Conservation (phyloP, 64 coral and sea anemone genomes). For the Cladopsammia gracilis region DNA sequence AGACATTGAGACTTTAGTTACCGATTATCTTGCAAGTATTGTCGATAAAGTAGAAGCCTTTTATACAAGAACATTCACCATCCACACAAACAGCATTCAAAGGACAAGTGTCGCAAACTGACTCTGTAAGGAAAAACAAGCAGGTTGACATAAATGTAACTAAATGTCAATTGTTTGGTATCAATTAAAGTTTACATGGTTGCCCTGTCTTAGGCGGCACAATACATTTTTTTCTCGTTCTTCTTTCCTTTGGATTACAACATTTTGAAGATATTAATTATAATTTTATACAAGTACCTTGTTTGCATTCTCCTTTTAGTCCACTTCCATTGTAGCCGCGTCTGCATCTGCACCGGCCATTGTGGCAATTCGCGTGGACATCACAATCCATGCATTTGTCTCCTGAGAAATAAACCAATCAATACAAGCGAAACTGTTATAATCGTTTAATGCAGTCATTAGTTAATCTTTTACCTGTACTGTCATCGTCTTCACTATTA, state of each 20-base stretch:
- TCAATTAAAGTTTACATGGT: too few relatives aligned
- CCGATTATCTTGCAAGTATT: conserved; percentile 30
- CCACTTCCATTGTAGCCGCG: conserved; percentile 54
- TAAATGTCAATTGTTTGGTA: too few relatives aligned
- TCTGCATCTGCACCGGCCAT: conserved; percentile 55
- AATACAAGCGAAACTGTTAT: too few relatives aligned
- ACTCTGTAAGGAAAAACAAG: conserved; percentile 8
- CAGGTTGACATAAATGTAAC: too few relatives aligned
- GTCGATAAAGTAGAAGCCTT: conserved; percentile 30
- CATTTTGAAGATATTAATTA: too few relatives aligned
- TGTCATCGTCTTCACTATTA: not conserved
- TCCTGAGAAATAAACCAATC: not conserved
- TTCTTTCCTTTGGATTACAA: too few relatives aligned
- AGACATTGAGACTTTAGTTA: too few relatives aligned
- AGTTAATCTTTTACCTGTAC: too few relatives aligned
- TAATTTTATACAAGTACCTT: too few relatives aligned
- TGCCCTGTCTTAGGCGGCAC: too few relatives aligned
- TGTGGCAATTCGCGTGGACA: conserved; percentile 43
- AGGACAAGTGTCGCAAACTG: conserved; percentile 41
- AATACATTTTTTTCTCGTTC: too few relatives aligned
- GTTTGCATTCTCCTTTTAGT: conserved; percentile 60
- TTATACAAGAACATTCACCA: conserved; percentile 58
- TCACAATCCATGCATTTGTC: conserved; percentile 81
- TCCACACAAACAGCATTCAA: conserved; percentile 67
- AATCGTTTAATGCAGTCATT: too few relatives aligned